Percentiles rank a stretch among this genome's conserved stretches.
Conservation (phyloP, 2,113 vertebrate genomes). For the Microtus richardsoni region DNA sequence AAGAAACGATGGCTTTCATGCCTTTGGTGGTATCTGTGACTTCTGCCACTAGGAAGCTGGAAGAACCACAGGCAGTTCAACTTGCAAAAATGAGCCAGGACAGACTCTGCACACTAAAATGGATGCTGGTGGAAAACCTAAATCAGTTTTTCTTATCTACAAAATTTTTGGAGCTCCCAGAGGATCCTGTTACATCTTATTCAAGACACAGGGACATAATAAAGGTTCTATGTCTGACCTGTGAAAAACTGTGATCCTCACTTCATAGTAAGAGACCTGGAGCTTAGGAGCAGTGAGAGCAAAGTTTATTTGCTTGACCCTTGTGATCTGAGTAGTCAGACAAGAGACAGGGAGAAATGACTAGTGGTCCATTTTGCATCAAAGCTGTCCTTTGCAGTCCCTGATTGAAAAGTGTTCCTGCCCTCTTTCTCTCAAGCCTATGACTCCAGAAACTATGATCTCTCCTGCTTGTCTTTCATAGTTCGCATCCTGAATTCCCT, state of each 20-base stretch:
- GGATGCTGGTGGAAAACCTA: background rate
- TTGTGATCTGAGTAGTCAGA: background rate
- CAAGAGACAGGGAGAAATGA: background rate
- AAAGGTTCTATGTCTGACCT: background rate
- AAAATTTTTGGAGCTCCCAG: background rate
- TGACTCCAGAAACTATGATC: background rate
- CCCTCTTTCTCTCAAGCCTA: background rate
- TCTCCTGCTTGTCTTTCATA: background rate
- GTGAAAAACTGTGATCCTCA: background rate
- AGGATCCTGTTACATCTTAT: background rate
- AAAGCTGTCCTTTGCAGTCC: background rate
- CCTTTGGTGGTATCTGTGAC: background rate
- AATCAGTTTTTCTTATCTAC: background rate
- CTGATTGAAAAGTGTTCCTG: background rate
- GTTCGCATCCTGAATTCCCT: background rate
- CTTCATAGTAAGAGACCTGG: background rate
- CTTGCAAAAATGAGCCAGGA: background rate
- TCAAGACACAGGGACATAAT: background rate
- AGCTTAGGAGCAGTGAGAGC: background rate
- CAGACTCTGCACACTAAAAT: background rate
- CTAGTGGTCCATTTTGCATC: background rate
- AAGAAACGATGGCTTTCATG: background rate
- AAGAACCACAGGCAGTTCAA: background rate
- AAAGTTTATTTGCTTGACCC: background rate
- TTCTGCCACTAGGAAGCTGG: background rate